Evolutionary conservation across 1,140 invertebrate genomes (phyloP).

Genomic region (Laodelphax striatellus): DNA sequence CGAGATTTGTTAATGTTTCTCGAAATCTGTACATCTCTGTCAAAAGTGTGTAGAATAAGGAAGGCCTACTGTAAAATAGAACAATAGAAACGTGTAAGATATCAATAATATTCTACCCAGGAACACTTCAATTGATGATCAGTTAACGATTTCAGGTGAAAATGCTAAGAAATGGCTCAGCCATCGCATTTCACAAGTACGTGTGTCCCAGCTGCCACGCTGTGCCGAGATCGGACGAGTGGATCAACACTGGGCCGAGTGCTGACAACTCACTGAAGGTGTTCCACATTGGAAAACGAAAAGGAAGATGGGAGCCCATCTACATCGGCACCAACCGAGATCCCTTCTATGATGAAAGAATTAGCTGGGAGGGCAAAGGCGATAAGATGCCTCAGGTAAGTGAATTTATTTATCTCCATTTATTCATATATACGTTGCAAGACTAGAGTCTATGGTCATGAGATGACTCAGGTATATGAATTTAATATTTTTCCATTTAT

Average conservation of each 20-base stretch:
- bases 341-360: conserved; percentile 76
- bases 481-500: too few relatives aligned
- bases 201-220: conserved; percentile 80
- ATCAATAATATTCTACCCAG: too few relatives aligned
- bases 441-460: too few relatives aligned
- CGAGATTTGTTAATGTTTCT: too few relatives aligned
- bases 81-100: too few relatives aligned
- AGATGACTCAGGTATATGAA: too few relatives aligned
- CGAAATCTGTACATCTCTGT: too few relatives aligned
- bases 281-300: conserved; percentile 73
- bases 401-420: too few relatives aligned
- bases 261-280: conserved; percentile 59
- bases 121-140: too few relatives aligned
- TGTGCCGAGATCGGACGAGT: conserved; percentile 72
- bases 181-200: conserved; percentile 84
- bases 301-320: conserved; percentile 81
- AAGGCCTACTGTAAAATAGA: too few relatives aligned
- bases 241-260: conserved; percentile 47
- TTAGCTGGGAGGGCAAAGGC: conserved; percentile 82
- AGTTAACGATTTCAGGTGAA: conserved; percentile 36
- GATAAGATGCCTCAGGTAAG: conserved; percentile 92
- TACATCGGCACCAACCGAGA: conserved; percentile 78
- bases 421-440: too few relatives aligned
- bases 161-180: conserved; percentile 64
- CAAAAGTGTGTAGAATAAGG: too few relatives aligned